Evolutionary conservation across 1,140 invertebrate species (phyloP).

Genomic region (Teleogryllus occipitalis): DNA sequence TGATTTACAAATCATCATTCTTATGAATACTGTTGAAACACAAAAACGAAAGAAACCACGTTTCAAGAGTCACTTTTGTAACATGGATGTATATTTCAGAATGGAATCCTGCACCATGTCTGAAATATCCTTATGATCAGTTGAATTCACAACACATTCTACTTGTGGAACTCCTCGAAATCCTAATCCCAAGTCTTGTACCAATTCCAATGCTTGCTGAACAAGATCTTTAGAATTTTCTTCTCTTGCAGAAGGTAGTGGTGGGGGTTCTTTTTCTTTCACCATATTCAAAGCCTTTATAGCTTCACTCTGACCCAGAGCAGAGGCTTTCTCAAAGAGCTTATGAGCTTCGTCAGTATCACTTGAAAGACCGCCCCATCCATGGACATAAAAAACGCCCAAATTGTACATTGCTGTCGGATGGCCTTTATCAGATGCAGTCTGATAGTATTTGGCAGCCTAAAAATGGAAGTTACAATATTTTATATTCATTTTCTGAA

Average conservation of each 20-base stretch:
- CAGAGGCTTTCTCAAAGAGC: slow-evolving; percentile 46
- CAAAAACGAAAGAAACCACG: not conserved
- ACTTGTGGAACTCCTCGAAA: not conserved
- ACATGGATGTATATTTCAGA: not conserved
- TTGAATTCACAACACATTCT: not conserved
- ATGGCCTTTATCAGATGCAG: slow-evolving; percentile 47
- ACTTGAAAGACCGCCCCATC: slow-evolving; percentile 42
- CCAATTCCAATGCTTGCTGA: not conserved
- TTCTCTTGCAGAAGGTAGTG: not conserved
- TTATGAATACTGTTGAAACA: not conserved
- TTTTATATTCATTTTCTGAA: not conserved
- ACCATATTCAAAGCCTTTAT: slow-evolving; percentile 36
- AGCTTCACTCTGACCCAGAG: slow-evolving; percentile 47
- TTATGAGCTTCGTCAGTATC: slow-evolving; percentile 39
- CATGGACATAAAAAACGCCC: slow-evolving; percentile 53
- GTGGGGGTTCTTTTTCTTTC: not conserved
- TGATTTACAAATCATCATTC: not conserved
- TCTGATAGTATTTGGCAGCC: slow-evolving; percentile 50
- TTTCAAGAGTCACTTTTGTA: not conserved
- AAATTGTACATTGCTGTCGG: slow-evolving; percentile 53
- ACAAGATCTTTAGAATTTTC: not conserved
- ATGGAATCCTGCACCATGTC: not conserved
- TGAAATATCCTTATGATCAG: not conserved
- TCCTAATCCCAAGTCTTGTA: not conserved
- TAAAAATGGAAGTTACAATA: slow-evolving; percentile 26